Base-by-base conservation (phyloP, 2,888 invertebrate genomes). In the Habrosyne pyritoides region DNA sequence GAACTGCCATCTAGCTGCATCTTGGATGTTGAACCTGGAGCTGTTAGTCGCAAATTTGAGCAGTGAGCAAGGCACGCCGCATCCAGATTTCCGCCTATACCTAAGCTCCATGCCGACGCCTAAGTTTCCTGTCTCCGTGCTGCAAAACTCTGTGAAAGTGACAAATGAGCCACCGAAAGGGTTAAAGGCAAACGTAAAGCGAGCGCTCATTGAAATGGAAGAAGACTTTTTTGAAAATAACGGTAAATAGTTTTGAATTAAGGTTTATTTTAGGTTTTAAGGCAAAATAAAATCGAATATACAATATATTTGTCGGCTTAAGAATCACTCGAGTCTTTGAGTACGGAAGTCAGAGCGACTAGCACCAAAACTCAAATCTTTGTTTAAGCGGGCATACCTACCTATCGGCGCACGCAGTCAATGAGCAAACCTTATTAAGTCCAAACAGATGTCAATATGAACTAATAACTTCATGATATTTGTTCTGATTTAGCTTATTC, bases 131-230 rank as follows among this genome's bases (percentile, higher is more conserved):
- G 97, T 98, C 0, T 96, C 97, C 1, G 96, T 99, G 10, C 91
- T 99, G 2, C 98, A 98, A 83, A 98, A 98, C 83, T 96, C 98
- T 0, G 97, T 98, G 0, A 98, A 98, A 91, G 96, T 98, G 54
- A 98, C 98, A 0, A 98, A 98, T 81, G 98, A 99, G 81, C 97
- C 98, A 0, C 98, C 98, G 0, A 98, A 97, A 83, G 98, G 98
- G 0, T 89, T 98, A 2, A 95, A 97, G 71, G 97, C 98, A 7
- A 98, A 98, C 80, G 93, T 99, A 0, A 95, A 96, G 67, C 94
- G 97, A 71, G 97, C 98, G 0, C 95, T 98, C 61, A 93, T 94
- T 51, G 96, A 97, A 78, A 94, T 98, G 80, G 94, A 95, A 28
- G 94, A 94, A 51, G 95, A 95, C 53, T 97, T 96, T 83, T 98